phyloP scores from a whole-genome alignment of 2,888 invertebrate species.

The Scelioninae gen. 1 region DNA sequence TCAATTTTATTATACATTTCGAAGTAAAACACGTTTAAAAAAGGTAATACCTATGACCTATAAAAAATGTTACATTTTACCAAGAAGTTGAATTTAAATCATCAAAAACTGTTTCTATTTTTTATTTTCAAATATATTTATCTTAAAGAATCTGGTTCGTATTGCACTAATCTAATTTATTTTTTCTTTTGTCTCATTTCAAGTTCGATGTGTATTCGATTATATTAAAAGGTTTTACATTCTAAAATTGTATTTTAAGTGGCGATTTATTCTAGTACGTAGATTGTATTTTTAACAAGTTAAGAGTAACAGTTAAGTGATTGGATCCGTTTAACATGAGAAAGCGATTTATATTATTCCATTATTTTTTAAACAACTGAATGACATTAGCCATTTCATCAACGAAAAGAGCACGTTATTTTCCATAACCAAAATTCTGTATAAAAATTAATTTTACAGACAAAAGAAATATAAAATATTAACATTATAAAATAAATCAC shows the following conservation, averaged over 20 bases:
- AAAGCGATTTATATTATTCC: conserved; percentile 19
- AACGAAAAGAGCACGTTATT: neutral
- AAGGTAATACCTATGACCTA: no score
- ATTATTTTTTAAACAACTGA: conserved; percentile 22
- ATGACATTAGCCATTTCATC: neutral
- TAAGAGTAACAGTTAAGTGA: conserved; percentile 53
- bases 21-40: no score
- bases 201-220: conserved; percentile 36
- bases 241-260: conserved; percentile 46
- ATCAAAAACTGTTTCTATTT: neutral
- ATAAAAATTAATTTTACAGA: no score
- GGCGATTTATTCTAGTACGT: conserved; percentile 49
- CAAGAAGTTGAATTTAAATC: no score
- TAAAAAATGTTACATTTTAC: no score
- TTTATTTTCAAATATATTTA: neutral
- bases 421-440: no score
- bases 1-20: no score
- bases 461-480: neutral
- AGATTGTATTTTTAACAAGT: conserved; percentile 54
- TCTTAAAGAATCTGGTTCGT: neutral
- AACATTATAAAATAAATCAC: conserved; percentile 2
- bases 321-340: conserved; percentile 39
- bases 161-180: conserved; percentile 10
- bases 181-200: conserved; percentile 19
- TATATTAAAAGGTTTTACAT: conserved; percentile 47